Percentiles rank a stretch among this genome's conserved stretches.
Conservation (phyloP, 2,888 invertebrate genomes). For the Trilocha varians region DNA sequence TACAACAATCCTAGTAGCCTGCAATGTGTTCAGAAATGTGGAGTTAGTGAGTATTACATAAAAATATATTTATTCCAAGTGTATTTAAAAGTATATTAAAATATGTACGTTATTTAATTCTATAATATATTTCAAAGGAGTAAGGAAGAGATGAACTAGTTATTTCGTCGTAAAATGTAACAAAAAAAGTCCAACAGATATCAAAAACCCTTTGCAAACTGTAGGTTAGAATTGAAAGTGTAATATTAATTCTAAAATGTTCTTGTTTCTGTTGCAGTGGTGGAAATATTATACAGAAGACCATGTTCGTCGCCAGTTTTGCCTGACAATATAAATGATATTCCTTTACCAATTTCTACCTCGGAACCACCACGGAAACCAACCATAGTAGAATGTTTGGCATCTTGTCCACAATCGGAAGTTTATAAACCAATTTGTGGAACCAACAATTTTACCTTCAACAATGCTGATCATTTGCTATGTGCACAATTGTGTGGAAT, state of each 20-base stretch:
- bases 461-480: slow-evolving; percentile 26
- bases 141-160: too few relatives aligned
- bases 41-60: slow-evolving; percentile 29
- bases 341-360: background rate
- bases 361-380: background rate
- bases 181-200: too few relatives aligned
- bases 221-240: too few relatives aligned
- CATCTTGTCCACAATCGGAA: slow-evolving; percentile 24
- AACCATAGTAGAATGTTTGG: background rate
- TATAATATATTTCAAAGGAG: too few relatives aligned
- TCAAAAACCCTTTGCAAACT: too few relatives aligned
- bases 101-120: too few relatives aligned
- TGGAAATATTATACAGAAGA: background rate
- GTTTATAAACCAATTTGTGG: slow-evolving; percentile 45
- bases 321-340: background rate
- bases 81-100: background rate
- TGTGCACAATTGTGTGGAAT: slow-evolving; percentile 22
- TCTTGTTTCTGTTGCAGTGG: background rate
- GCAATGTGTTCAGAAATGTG: slow-evolving; percentile 44
- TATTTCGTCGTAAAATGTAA: too few relatives aligned
- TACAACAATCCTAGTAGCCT: slow-evolving; percentile 44
- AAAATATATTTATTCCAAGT: background rate
- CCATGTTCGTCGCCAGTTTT: background rate
- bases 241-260: too few relatives aligned
- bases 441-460: slow-evolving; percentile 31